Evolutionary conservation across 2,888 invertebrate genomes (phyloP).

Genomic region (Cryptocephalus moraei): DNA sequence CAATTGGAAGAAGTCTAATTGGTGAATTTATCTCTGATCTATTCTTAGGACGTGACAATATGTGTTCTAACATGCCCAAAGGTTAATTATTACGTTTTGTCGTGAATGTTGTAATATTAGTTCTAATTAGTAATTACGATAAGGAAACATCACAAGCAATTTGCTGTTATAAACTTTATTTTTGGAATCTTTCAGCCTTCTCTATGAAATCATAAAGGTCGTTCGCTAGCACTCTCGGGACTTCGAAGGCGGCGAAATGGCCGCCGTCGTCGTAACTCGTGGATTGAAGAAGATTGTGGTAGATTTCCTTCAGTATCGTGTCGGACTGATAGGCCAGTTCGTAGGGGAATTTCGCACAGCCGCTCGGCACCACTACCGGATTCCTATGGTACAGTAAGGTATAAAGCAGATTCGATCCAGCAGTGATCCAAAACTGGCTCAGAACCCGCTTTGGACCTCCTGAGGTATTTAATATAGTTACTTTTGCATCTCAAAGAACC

Average conservation of each 20-base stretch:
- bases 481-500: too few relatives aligned
- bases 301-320: conserved; percentile 10
- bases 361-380: neutral
- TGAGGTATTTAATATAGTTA: too few relatives aligned
- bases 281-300: conserved; percentile 14
- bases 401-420: neutral
- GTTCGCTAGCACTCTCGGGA: conserved; percentile 11
- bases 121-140: too few relatives aligned
- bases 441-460: neutral
- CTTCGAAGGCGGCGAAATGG: conserved; percentile 24
- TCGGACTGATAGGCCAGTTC: conserved; percentile 43
- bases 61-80: too few relatives aligned
- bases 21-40: too few relatives aligned
- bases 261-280: conserved; percentile 17
- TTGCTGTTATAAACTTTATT: neutral
- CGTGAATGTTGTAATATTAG: too few relatives aligned
- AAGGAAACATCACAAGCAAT: too few relatives aligned
- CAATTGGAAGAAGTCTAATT: too few relatives aligned
- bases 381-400: neutral
- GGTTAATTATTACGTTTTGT: too few relatives aligned
- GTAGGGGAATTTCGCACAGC: neutral
- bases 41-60: too few relatives aligned
- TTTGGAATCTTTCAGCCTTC: conserved; percentile 9
- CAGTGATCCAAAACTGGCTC: conserved; percentile 8
- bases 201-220: conserved; percentile 13